Evolutionary conservation across 2,888 invertebrate genomes (phyloP), one percentile per base, ranked within the genome.

Genomic region (Cryptocheilus praepositus): DNA sequence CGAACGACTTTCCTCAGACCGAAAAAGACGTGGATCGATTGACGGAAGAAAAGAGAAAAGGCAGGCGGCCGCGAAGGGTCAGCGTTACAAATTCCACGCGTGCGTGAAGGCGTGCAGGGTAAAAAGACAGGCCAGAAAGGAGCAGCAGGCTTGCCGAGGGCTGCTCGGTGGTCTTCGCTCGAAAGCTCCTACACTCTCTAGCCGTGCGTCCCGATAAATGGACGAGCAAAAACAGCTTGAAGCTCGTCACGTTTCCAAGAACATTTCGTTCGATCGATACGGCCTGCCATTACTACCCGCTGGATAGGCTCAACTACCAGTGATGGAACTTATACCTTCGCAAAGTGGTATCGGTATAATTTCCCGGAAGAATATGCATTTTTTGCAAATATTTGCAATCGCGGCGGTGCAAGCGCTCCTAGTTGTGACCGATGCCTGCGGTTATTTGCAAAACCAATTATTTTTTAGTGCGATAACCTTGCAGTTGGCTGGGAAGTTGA

Each of bases 231-330:
- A 77, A 79, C 71, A 70, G 76, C 73, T 70, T 60, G 68, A 74
- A 76, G 73, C 77, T 80, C 79, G 77, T 82, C 79, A 77, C 70
- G 77, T 78, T 83, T 78, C 81, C 77, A 80, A 72, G 76, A 83
- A 81, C 81, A 80, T 74, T 77, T 81, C 65, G 73, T 74, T 77
- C 82, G 85, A 84, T 85, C 85, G 85, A 85, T 85, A 80, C 71
- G 67, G 76, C 73, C 79, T 81, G 76, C 76, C 75, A 75, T 83
- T 77, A 76, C 76, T 75, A 76, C 65, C 61, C 67, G 73, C 62
- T 18, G 45, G 5, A 25, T 36, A 36, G 36, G 4, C 25, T 5
- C 36, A 36, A 11, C 25, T 5, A 11, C 36, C 8, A 36, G 36
- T 36, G 36, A 36, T 36, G 36, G 36, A 36, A 36, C 36, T 36